Evolutionary conservation across 53 echinoderm and acorn worm species (phyloP).

Genomic region (Apostichopus leukothele): DNA sequence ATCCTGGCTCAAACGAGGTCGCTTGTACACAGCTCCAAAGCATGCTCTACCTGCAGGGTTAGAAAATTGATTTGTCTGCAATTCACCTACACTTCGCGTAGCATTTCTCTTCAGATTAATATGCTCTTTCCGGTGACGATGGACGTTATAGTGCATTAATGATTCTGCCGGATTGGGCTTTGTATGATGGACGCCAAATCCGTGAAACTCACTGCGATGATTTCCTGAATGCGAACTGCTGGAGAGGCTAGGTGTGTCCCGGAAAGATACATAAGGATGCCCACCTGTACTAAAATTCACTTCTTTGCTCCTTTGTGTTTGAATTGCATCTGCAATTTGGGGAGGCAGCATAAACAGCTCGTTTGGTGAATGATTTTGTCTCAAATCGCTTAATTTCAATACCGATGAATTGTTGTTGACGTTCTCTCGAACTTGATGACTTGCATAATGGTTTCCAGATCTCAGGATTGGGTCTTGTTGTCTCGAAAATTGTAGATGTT

Average conservation of each 20-base stretch:
- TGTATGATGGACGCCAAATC: background rate
- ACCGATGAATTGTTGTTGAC: background rate
- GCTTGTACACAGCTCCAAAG: background rate
- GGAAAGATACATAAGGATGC: background rate
- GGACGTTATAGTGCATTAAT: background rate
- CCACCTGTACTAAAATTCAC: background rate
- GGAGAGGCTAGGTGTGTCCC: background rate
- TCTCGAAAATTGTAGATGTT: background rate
- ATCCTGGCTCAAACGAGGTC: background rate
- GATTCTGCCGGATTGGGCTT: background rate
- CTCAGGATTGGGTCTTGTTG: background rate
- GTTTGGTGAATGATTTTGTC: background rate
- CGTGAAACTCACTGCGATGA: background rate
- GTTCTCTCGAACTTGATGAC: background rate
- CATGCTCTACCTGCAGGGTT: background rate
- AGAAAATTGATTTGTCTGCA: background rate
- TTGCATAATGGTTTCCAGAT: background rate
- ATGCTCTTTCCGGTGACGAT: background rate
- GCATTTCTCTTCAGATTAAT: background rate
- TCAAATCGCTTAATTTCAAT: background rate
- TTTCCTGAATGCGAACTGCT: background rate
- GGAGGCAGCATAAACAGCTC: background rate
- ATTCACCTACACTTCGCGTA: background rate
- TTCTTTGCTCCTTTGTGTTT: background rate
- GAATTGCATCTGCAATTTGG: background rate